phyloP scores from a whole-genome alignment of 2,888 invertebrate genomes.

The Caenorhabditis sp. region DNA sequence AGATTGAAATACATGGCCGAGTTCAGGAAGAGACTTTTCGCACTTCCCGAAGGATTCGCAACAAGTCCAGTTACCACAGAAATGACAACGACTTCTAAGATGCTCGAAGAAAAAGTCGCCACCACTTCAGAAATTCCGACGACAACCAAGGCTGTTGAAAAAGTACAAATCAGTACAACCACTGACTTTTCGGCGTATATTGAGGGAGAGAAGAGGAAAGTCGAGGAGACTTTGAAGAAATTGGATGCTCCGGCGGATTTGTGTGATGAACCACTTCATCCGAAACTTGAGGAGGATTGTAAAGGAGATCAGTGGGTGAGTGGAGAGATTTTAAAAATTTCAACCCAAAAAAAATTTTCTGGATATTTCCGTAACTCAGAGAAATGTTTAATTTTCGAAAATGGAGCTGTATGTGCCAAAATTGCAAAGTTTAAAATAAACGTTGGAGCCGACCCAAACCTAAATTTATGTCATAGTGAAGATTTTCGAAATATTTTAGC shows the following conservation, averaged over 20 bases:
- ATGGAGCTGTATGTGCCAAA: too few relatives aligned
- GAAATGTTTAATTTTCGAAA: too few relatives aligned
- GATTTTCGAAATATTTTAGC: too few relatives aligned
- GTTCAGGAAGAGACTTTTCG: slow-evolving; percentile 32
- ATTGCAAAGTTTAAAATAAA: too few relatives aligned
- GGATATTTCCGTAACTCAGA: too few relatives aligned
- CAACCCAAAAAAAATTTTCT: neutral
- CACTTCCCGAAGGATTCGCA: slow-evolving; percentile 26
- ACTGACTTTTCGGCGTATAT: slow-evolving; percentile 26
- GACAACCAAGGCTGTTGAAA: slow-evolving; percentile 1
- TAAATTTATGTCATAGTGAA: too few relatives aligned
- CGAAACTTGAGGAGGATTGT: slow-evolving; percentile 57
- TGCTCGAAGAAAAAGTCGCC: neutral
- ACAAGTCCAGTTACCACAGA: neutral
- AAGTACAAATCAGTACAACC: neutral
- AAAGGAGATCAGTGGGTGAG: slow-evolving; percentile 48
- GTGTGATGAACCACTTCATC: slow-evolving; percentile 51
- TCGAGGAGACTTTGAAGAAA: slow-evolving; percentile 29
- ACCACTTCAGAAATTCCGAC: neutral
- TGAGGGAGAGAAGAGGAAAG: slow-evolving; percentile 31
- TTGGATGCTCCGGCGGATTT: slow-evolving; percentile 41
- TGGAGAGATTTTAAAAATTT: neutral
- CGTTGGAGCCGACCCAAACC: too few relatives aligned
- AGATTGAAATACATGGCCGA: slow-evolving; percentile 48
- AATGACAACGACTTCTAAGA: neutral